These are phyloP conservation scores for Drosophila arizonae DNA, from an alignment of 1,140 invertebrate genomes.

Conservation along the genomic window DNA sequence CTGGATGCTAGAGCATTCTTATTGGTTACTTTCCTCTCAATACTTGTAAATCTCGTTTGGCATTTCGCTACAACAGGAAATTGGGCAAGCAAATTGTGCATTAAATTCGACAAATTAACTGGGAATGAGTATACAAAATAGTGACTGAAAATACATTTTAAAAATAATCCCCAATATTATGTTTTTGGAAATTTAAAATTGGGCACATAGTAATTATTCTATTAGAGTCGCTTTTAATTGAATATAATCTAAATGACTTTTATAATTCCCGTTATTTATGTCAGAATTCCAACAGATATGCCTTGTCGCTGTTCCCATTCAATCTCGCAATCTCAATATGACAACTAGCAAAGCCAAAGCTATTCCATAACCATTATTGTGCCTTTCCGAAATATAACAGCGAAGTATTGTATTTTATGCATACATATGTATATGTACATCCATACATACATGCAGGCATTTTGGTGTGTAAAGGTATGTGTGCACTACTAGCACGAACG, in stretches of 20 bases:
- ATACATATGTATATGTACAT: constrained; percentile 1
- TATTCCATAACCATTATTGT: constrained; percentile 50
- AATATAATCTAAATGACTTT: constrained; percentile 8
- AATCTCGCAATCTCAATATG: constrained; percentile 51
- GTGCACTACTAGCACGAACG: constrained; percentile 14
- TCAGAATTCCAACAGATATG: constrained; percentile 3
- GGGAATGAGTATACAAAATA: constrained; percentile 1
- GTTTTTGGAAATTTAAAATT: too few relatives aligned
- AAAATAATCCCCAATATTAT: neutral
- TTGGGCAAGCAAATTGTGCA: constrained; percentile 3
- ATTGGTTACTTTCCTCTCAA: constrained; percentile 36
- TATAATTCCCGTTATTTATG: constrained; percentile 25
- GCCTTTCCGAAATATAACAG: constrained; percentile 57
- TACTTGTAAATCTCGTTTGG: constrained; percentile 76
- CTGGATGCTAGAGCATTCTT: constrained; percentile 18
- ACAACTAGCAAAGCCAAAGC: constrained; percentile 31
- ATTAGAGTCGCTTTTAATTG: neutral
- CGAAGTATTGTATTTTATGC: constrained; percentile 38
- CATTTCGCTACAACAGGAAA: constrained; percentile 11
- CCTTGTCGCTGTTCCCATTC: constrained; percentile 21
- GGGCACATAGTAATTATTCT: too few relatives aligned
- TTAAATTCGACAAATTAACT: constrained; percentile 22
- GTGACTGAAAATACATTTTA: neutral
- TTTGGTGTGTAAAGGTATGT: neutral
- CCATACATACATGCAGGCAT: neutral